Conservation (phyloP, 2,113 vertebrate genomes). For the Orycteropus afer region DNA sequence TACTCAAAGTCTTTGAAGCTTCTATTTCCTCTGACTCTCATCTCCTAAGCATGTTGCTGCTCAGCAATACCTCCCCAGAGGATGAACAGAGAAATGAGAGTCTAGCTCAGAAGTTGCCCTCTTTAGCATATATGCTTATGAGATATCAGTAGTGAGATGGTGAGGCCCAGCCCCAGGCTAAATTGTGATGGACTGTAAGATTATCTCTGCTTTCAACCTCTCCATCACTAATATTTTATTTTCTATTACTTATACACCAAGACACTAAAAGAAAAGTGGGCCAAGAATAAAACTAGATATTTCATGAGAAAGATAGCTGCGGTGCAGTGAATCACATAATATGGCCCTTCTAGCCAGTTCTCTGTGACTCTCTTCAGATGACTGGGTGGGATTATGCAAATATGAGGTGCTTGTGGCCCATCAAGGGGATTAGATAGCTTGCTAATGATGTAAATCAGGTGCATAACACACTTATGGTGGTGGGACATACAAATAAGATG, state of each 20-base stretch:
- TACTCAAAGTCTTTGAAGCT: not conserved
- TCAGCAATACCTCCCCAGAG: not conserved
- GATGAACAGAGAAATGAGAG: rapidly evolving
- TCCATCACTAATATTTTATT: not conserved
- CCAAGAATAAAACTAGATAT: not conserved
- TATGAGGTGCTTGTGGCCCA: no score
- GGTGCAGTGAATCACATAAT: no score
- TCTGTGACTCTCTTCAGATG: no score
- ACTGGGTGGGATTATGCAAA: no score
- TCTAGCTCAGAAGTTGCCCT: not conserved
- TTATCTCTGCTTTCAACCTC: not conserved
- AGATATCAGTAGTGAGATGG: rapidly evolving
- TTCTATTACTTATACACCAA: not conserved
- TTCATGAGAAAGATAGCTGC: not conserved
- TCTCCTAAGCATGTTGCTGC: not conserved
- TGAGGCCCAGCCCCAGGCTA: rapidly evolving
- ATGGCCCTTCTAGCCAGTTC: no score
- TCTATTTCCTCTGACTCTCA: not conserved
- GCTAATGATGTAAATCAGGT: no score
- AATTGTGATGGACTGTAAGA: not conserved
- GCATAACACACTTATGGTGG: no score
- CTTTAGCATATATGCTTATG: not conserved
- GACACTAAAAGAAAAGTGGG: not conserved
- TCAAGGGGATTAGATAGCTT: no score
- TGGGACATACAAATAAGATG: no score